Evolutionary conservation across 1,140 invertebrate genomes (phyloP), one percentile per base, ranked within the genome.

Genomic region (Drosophila nigrodunni): DNA sequence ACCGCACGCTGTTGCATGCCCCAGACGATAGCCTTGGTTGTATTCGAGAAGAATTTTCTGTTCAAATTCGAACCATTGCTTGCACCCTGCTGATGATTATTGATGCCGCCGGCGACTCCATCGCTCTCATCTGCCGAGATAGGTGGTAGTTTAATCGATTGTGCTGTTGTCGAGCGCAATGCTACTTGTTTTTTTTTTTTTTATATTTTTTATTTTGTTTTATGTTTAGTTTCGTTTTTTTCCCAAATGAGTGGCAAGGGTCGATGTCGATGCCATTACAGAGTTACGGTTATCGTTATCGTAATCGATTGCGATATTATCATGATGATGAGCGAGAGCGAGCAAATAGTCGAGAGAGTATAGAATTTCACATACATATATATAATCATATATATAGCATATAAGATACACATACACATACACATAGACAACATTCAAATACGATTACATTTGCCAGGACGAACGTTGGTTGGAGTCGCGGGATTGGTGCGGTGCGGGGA

Each of bases 1-100:
- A 99, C 98, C n/a, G 98, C 99, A 71, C 98, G 94, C 10, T 96
- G 97, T 93, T 99, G 99, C 98, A 99, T 99, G 47, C 99, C 99
- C 98, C 98, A 99, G 30, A 99, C 96, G 82, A 99, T 99, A 7
- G 98, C 95, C 93, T 97, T 98, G 0, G 98, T 99, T 67, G 95
- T 94, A 55, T 95, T 95, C 1, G 94, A 96, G 93, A 99, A 99
- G 41, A 98, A 93, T 83, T 94, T 93, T 65, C 91, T 67, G 25
- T 78, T 89, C 55, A 75, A 61, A 41, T 71, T 90, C 10, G 80
- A 60, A 39, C 80, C 78, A 65, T 87, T 90, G 60, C 80, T 83
- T 37, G n/a, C 37, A 49, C 65, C 13, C 66, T 66, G 62, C 57
- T 72, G 77, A 58, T 74, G 58, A 50, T 66, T 50, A 43, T 62